phyloP scores from a whole-genome alignment of 2,888 invertebrate species.

The Ptychoptera contaminata region DNA sequence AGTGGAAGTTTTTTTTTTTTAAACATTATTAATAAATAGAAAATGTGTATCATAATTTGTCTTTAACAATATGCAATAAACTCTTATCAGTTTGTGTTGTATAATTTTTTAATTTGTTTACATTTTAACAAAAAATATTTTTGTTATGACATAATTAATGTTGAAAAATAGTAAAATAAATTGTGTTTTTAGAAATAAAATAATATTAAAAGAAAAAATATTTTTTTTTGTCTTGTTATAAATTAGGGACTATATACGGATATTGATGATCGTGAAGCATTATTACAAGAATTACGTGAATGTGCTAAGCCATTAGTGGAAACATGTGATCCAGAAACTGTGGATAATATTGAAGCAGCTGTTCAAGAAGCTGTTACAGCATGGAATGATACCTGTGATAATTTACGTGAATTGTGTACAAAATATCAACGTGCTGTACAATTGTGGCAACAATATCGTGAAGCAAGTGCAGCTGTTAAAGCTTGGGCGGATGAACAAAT shows the following conservation, averaged over 20 bases:
- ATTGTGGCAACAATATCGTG: constrained; percentile 65
- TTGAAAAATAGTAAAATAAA: too few species aligned
- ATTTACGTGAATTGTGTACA: constrained; percentile 57
- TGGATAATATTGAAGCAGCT: constrained; percentile 54
- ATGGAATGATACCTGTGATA: constrained; percentile 64
- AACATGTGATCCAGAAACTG: constrained; percentile 51
- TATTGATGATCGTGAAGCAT: constrained; percentile 53
- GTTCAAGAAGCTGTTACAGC: constrained; percentile 64
- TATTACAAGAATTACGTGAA: constrained; percentile 51
- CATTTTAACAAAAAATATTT: neutral
- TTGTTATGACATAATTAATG: neutral
- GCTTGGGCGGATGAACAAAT: constrained; percentile 63
- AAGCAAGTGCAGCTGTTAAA: constrained; percentile 59
- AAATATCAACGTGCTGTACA: constrained; percentile 68
- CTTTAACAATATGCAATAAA: neutral
- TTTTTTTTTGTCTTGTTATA: too few species aligned
- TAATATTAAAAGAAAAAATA: too few species aligned
- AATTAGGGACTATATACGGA: constrained; percentile 59
- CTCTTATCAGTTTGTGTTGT: neutral
- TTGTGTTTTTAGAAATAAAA: too few species aligned
- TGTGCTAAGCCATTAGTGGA: constrained; percentile 59
- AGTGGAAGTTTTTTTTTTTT: too few species aligned
- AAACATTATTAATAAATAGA: too few species aligned
- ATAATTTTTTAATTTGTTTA: too few species aligned
- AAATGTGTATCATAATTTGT: constrained; percentile 1